Evolutionary conservation across 92 coral and sea anemone genomes (phyloP).

Genomic region (Porites divaricata): DNA sequence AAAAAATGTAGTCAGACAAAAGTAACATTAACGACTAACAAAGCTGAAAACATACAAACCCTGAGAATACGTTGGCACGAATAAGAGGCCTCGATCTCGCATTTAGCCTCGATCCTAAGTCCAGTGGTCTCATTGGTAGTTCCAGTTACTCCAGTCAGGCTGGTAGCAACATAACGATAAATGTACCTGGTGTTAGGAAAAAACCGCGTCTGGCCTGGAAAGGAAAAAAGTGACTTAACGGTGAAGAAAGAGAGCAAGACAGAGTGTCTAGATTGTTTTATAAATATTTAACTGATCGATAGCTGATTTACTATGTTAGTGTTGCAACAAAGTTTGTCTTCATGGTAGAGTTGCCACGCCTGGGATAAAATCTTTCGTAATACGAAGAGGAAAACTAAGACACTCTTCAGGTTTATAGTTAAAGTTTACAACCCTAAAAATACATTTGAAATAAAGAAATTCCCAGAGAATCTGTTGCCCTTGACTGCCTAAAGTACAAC

Average conservation of each 20-base stretch:
- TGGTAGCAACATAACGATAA: slow-evolving; percentile 68
- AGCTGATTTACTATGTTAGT: too few relatives aligned
- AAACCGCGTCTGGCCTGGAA: slow-evolving; percentile 47
- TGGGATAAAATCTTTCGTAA: too few relatives aligned
- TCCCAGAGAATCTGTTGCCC: too few relatives aligned
- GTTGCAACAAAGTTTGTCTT: too few relatives aligned
- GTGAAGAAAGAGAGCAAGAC: background rate
- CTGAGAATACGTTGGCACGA: slow-evolving; percentile 34
- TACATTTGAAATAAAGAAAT: too few relatives aligned
- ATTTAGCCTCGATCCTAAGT: slow-evolving; percentile 60
- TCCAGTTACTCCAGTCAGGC: slow-evolving; percentile 67
- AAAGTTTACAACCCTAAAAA: too few relatives aligned
- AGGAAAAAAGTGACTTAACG: background rate
- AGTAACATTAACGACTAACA: background rate
- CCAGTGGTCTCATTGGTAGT: slow-evolving; percentile 66
- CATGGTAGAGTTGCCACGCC: too few relatives aligned
- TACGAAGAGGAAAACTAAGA: too few relatives aligned
- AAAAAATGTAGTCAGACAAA: too few relatives aligned
- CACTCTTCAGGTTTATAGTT: too few relatives aligned
- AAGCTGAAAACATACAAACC: slow-evolving; percentile 40
- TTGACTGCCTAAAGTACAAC: too few relatives aligned
- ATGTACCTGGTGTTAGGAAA: slow-evolving; percentile 51
- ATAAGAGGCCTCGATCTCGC: slow-evolving; percentile 36
- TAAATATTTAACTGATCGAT: too few relatives aligned
- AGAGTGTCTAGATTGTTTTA: background rate